Percentiles rank a stretch among this genome's conserved stretches.
Evolutionary conservation across 1,140 invertebrate genomes (phyloP).

Genomic region (Eriosoma lanigerum): DNA sequence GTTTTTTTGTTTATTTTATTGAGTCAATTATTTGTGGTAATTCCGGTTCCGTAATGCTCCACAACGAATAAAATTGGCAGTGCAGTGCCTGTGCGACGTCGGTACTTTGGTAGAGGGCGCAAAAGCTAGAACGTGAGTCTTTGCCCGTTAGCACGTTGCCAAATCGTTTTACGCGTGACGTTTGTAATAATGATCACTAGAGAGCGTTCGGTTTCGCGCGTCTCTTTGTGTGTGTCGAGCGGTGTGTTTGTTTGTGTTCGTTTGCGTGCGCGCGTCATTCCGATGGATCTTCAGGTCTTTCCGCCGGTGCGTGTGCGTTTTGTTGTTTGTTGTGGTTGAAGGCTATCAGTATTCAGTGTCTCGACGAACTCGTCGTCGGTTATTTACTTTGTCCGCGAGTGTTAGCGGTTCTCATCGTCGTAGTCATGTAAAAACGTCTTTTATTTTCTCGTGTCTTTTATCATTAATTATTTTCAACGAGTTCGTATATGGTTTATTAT

Average conservation of each 20-base stretch:
- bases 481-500: background rate
- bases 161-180: background rate
- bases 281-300: background rate
- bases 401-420: background rate
- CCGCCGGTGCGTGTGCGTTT: constrained; percentile 16
- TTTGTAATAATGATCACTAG: background rate
- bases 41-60: too few species aligned
- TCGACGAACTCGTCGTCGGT: background rate
- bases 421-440: background rate
- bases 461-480: too few species aligned
- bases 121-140: too few species aligned
- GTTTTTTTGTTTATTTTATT: too few species aligned
- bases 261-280: background rate
- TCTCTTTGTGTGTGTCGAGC: background rate
- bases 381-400: too few species aligned
- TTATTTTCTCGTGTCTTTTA: background rate
- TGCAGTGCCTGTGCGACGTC: too few species aligned
- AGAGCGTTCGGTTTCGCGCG: background rate
- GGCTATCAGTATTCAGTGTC: too few species aligned
- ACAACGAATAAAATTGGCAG: too few species aligned
- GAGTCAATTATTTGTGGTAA: too few species aligned
- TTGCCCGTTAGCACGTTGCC: too few species aligned
- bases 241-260: background rate
- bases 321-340: background rate
- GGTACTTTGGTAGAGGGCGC: too few species aligned